Evolutionary conservation across 2,888 invertebrate species (phyloP).

Genomic region (Limenitis camilla): DNA sequence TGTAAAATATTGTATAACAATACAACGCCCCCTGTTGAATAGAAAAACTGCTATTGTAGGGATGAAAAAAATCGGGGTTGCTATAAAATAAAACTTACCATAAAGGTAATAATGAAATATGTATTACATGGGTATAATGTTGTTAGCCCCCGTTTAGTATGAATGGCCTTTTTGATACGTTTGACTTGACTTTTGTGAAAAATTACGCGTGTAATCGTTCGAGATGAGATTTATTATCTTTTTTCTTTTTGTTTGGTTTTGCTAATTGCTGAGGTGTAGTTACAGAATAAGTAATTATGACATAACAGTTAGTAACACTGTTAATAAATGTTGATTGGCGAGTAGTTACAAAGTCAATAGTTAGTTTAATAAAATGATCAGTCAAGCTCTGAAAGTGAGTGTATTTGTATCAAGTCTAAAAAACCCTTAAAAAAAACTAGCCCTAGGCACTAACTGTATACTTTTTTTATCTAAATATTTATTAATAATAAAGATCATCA

Average conservation of each 20-base stretch:
- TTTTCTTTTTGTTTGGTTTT: constrained; percentile 34
- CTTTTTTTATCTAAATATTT: no score
- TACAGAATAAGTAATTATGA: no score
- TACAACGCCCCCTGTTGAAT: constrained; percentile 69
- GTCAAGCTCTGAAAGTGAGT: no score
- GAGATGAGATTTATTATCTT: constrained; percentile 54
- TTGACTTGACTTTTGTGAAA: constrained; percentile 66
- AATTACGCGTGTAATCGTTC: constrained; percentile 67
- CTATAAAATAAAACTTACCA: constrained; percentile 68
- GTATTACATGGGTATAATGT: constrained; percentile 74
- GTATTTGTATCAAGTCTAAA: no score
- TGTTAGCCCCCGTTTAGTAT: constrained; percentile 65
- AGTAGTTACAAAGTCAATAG: no score
- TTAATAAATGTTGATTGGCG: no score
- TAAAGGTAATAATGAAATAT: constrained; percentile 73
- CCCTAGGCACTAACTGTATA: no score
- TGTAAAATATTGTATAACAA: constrained; percentile 65
- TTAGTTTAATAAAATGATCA: no score
- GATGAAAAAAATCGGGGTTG: constrained; percentile 50
- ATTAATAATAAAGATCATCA: no score
- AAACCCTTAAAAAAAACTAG: no score
- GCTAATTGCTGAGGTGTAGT: constrained; percentile 50
- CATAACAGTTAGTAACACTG: no score
- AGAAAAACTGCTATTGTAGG: constrained; percentile 45
- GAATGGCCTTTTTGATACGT: constrained; percentile 60